Base-by-base conservation (phyloP, 2,888 invertebrate species). In the Endomychus coccineus region DNA sequence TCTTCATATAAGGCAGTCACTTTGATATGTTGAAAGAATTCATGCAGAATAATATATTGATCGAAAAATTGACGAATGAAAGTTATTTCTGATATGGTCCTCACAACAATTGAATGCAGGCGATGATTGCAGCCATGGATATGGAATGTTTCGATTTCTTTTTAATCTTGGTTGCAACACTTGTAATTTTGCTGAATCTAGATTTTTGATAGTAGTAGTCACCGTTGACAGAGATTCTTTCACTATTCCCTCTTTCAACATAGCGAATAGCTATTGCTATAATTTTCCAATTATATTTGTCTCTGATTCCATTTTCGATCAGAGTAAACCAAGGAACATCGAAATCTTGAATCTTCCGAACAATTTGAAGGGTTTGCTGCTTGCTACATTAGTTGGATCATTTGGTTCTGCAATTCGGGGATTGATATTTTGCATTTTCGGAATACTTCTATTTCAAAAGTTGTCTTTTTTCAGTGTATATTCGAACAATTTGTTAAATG, bases 241-340 rank as follows among this genome's bases (percentile, higher is more conserved):
- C 4, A 30, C 36, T 2, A 11, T 33, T 10, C 29, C 36, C 17
- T 36, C 39, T 22, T 37, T 39, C n/a, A 14, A 39, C 39, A 13
- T 36, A 39, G 11, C 27, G 34, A 17, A 38, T 25, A 3, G 21
- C 40, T 12, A 38, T 36, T 10, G 40, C 29, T n/a, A 37, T 21
- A 36, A 37, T 40, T 30, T 40, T 32, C 6, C 31, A 15, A 21
- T 40, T 40, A 25, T 40, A 37, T 29, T 40, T 37, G 30, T 40
- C 40, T 24, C 36, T 38, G 11, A 36, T 40, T 10, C 40, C 30
- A 32, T 40, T 31, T 27, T 40, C 36, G 10, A 40, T 19, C 14
- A 38, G 23, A n/a, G 40, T 40, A 25, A 40, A 40, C 35, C 30
- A 40, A 2, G 25, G 7, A 13, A 39, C 40, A 16, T 39, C 40